Evolutionary conservation across 2,113 vertebrate genomes (phyloP).

Genomic region (Odobenus rosmarus): DNA sequence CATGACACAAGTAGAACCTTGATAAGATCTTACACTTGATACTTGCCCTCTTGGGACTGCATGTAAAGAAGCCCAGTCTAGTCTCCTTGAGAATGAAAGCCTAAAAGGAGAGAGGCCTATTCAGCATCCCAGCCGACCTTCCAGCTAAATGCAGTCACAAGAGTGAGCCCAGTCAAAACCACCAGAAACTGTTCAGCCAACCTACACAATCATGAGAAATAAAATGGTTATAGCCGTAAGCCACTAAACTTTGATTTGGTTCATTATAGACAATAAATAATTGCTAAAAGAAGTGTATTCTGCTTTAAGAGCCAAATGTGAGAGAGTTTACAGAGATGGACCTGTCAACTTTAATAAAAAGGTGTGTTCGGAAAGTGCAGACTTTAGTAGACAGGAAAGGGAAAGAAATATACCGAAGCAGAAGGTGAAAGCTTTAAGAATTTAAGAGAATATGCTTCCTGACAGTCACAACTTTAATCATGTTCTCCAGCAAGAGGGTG

Average conservation of each 20-base stretch:
- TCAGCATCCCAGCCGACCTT: background rate
- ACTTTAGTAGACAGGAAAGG: background rate
- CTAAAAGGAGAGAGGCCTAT: background rate
- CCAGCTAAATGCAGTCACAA: background rate
- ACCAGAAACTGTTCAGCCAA: background rate
- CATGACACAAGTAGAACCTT: background rate
- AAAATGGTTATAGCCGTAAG: background rate
- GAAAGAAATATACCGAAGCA: background rate
- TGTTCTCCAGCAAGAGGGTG: background rate
- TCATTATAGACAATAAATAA: background rate
- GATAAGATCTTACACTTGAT: background rate
- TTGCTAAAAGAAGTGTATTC: background rate
- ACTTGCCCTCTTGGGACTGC: background rate
- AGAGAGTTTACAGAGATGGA: slow-evolving; percentile 14
- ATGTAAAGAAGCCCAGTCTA: background rate
- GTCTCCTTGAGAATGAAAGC: background rate
- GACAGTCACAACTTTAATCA: background rate
- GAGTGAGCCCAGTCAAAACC: background rate
- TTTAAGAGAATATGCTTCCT: background rate
- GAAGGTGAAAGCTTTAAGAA: background rate
- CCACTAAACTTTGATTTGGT: background rate
- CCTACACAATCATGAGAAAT: background rate
- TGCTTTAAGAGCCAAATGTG: background rate
- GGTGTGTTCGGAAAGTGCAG: background rate
- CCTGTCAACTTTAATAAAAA: background rate